Conservation (phyloP, 2,113 vertebrate genomes). For the Taurulus bubalis region DNA sequence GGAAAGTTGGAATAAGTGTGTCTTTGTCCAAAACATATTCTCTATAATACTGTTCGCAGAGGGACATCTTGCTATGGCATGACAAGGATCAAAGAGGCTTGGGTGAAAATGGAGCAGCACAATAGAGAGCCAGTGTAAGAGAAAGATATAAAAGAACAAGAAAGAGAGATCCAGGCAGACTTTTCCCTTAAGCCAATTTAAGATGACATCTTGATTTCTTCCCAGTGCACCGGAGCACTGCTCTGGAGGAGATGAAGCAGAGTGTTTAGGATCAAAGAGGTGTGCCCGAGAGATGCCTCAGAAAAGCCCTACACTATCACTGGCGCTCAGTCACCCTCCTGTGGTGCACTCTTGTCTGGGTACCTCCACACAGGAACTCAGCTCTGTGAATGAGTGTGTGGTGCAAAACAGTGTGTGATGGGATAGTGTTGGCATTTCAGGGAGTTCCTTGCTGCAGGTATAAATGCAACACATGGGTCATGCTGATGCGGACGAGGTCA, state of each 20-base stretch:
- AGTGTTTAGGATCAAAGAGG: constrained; percentile 83
- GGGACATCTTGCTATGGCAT: constrained; percentile 60
- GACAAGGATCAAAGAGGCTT: constrained; percentile 77
- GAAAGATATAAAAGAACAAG: constrained; percentile 73
- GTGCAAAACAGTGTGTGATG: constrained; percentile 23
- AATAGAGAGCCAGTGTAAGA: constrained; percentile 56
- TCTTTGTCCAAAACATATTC: constrained; percentile 61
- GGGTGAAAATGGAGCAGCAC: constrained; percentile 67
- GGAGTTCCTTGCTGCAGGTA: constrained; percentile 25
- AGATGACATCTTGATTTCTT: constrained; percentile 85
- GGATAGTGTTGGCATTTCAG: constrained; percentile 25
- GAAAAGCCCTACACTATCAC: constrained; percentile 64
- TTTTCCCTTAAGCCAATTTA: constrained; percentile 80
- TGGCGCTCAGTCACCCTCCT: constrained; percentile 69
- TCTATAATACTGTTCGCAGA: constrained; percentile 62
- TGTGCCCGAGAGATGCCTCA: constrained; percentile 62
- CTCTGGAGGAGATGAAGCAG: constrained; percentile 75
- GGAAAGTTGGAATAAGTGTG: constrained; percentile 41
- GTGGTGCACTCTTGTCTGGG: constrained; percentile 66
- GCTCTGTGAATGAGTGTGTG: constrained; percentile 26
- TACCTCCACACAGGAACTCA: constrained; percentile 42
- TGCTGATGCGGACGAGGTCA: constrained; percentile 28
- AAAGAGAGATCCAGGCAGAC: constrained; percentile 69
- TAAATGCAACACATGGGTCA: not conserved
- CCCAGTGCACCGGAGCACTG: constrained; percentile 60